Evolutionary conservation across 1,140 invertebrate species (phyloP).

Genomic region (Bombus terrestris): DNA sequence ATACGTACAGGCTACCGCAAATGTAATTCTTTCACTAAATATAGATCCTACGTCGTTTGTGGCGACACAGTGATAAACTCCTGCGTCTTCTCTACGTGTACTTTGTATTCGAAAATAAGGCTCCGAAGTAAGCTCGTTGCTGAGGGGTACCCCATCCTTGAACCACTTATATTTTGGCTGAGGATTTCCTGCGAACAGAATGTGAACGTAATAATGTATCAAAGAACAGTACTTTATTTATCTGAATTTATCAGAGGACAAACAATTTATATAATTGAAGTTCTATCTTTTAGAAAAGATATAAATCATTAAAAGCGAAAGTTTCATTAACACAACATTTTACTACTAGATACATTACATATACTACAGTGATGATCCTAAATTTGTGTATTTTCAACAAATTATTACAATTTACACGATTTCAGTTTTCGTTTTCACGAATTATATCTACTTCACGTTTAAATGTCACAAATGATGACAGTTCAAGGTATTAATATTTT

Average conservation of each 20-base stretch:
- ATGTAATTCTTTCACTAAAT: conserved; percentile 92
- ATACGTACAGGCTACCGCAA: conserved; percentile 92
- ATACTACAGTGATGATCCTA: background rate
- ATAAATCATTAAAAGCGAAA: too few relatives aligned
- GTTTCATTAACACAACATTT: too few relatives aligned
- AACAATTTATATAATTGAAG: background rate
- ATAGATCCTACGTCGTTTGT: conserved; percentile 95
- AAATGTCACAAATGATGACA: background rate
- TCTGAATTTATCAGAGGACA: background rate
- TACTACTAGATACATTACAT: background rate
- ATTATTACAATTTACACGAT: background rate
- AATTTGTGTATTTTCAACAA: too few relatives aligned
- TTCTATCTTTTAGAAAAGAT: too few relatives aligned
- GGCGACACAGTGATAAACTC: conserved; percentile 95
- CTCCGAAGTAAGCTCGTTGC: conserved; percentile 88
- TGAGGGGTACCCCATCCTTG: conserved; percentile 90
- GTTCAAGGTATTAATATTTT: conserved; percentile 2
- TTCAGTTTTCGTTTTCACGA: background rate
- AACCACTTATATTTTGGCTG: conserved; percentile 95
- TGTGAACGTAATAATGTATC: background rate
- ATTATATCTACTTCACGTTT: background rate
- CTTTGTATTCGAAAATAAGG: conserved; percentile 92
- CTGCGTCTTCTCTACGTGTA: conserved; percentile 90
- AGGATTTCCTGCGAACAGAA: conserved; percentile 87
- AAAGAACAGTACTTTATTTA: background rate